Base-by-base conservation (phyloP, 2,797 vertebrate genomes). In the Vespertilio murinus region DNA sequence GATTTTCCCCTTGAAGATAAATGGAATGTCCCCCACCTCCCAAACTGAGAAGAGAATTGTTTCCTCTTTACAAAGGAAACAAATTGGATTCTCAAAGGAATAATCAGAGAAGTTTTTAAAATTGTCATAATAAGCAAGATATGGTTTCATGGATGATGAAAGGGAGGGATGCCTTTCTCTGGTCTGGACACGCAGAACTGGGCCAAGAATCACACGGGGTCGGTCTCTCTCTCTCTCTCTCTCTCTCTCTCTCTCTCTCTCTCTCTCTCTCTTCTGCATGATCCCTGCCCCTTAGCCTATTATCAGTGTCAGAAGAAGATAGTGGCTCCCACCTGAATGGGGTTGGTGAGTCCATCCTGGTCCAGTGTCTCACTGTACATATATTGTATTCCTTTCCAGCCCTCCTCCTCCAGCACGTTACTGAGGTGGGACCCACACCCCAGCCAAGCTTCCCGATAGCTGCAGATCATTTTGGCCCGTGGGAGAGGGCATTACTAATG, bases 71-170 rank as follows among this genome's bases (percentile, higher is more conserved):
- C 96, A 95, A 95, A 97, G 88, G 95, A 96, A 96, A 95, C 95
- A 97, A 96, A 95, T 96, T 96, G 94, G 75, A 92, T 94, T 95
- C 96, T 97, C 95, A 38, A 91, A 97, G 96, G 96, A 96, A 95
- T 97, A 96, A 97, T 96, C 96, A 97, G 96, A 90, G 94, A 86
- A 65, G 80, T 95, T 97, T 97, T 94, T 33, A 1, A 96, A 95
- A 96, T 97, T 94, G 95, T 97, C 95, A 89, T 95, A 96, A 96
- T 95, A 92, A 97, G 97, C 84, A 95, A 97, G 97, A 96, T 96
- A 97, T n/a, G 64, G 82, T 97, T 97, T 97, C 94, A 65, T 22
- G 79, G 79, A 96, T 96, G 95, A 97, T 97, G 96, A 95, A 95
- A 96, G 91, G 67, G 83, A 93, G 93, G 33, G 47, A 88, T 80